Evolutionary conservation across 2,113 vertebrate genomes (phyloP).

Genomic region (Caranx melampygus): DNA sequence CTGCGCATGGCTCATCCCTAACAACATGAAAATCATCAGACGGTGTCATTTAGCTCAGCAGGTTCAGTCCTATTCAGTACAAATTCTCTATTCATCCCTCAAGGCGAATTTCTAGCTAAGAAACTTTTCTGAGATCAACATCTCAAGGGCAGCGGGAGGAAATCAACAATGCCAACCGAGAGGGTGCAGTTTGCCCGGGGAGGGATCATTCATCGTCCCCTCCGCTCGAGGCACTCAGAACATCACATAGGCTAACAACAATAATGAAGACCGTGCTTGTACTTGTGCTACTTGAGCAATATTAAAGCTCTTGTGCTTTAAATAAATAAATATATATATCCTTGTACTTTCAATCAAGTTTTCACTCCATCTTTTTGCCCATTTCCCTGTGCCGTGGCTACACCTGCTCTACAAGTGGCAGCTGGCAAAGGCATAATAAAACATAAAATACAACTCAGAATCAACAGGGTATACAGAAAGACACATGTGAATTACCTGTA

Average conservation of each 20-base stretch:
- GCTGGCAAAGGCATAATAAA: background rate
- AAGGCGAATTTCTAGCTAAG: slow-evolving; percentile 2
- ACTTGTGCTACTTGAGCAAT: background rate
- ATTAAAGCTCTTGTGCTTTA: background rate
- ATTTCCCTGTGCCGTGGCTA: background rate
- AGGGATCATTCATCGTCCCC: background rate
- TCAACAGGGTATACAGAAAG: no score
- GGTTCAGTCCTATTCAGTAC: background rate
- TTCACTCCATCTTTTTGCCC: background rate
- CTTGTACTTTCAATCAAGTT: background rate
- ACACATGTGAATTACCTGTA: background rate
- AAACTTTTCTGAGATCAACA: background rate
- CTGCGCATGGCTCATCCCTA: background rate
- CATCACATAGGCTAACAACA: background rate
- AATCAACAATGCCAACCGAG: background rate
- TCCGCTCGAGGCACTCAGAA: background rate
- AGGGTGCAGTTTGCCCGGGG: background rate
- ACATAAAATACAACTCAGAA: background rate
- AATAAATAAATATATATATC: no score
- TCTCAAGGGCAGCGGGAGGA: background rate
- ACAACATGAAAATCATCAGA: background rate
- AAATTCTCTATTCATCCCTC: background rate
- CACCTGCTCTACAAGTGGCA: background rate
- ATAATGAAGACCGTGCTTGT: no score
- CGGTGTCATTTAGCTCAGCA: background rate